Conservation (phyloP, 2,797 vertebrate species). For the Morelia viridis region DNA sequence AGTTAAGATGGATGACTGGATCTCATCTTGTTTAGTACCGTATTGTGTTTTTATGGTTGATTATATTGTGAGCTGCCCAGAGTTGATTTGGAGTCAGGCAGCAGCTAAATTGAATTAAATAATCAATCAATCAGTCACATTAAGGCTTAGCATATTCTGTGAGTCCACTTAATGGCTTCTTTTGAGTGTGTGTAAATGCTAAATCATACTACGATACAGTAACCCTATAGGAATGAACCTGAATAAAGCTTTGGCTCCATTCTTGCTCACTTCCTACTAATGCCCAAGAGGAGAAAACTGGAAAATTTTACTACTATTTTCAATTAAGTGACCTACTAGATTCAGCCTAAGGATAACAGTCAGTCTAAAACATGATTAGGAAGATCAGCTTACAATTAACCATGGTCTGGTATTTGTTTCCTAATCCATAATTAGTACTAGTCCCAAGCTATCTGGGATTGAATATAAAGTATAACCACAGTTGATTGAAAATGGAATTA, state of each 20-base stretch:
- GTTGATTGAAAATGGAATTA: neutral
- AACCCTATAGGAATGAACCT: neutral
- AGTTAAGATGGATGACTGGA: neutral
- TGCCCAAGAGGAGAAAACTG: neutral
- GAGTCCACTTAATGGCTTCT: too few relatives aligned
- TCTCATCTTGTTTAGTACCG: neutral
- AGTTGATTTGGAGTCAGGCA: too few relatives aligned
- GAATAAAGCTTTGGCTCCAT: neutral
- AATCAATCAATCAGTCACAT: too few relatives aligned
- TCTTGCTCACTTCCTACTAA: neutral
- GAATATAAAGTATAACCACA: neutral
- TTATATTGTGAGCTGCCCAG: too few relatives aligned
- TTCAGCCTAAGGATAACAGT: neutral
- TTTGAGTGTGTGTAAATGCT: too few relatives aligned
- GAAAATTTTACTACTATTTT: neutral
- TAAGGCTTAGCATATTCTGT: too few relatives aligned
- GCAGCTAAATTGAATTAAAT: too few relatives aligned
- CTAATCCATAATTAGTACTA: neutral
- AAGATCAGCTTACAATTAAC: neutral
- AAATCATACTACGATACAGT: neutral
- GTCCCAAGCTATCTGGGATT: neutral
- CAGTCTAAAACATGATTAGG: neutral
- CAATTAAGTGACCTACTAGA: neutral
- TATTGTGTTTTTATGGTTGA: neutral
- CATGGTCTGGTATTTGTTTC: neutral